These are phyloP conservation scores for Arremon brunneinucha DNA, from an alignment of 2,797 vertebrate species.

Conservation along the genomic window DNA sequence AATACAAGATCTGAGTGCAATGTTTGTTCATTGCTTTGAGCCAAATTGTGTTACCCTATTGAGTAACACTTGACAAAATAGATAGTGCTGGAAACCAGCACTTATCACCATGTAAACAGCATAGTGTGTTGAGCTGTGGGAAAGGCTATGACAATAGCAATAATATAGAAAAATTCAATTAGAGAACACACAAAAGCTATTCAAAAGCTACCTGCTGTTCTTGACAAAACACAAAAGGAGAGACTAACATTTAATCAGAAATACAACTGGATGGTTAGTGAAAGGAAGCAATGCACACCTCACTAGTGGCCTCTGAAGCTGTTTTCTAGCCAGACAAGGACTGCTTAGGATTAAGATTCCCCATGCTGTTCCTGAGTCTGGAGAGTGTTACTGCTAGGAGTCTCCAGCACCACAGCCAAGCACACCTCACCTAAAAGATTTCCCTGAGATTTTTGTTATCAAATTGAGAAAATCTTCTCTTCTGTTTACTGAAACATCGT, in stretches of 20 bases:
- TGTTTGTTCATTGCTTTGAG: neutral
- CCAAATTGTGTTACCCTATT: neutral
- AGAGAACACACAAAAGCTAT: neutral
- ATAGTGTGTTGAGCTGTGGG: neutral
- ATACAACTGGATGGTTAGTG: neutral
- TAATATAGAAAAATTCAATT: neutral
- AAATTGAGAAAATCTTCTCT: neutral
- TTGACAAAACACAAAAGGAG: neutral
- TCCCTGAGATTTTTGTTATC: neutral
- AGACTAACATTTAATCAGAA: neutral
- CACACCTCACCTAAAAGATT: neutral
- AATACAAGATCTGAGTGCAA: neutral
- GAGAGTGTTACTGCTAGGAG: neutral
- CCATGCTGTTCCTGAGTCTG: neutral
- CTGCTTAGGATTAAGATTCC: neutral
- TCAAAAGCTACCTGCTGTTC: neutral
- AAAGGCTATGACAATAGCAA: neutral
- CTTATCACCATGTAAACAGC: neutral
- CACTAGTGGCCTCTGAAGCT: neutral
- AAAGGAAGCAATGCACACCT: neutral
- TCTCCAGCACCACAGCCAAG: neutral
- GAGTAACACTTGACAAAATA: neutral
- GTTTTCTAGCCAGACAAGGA: neutral
- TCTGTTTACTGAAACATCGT: neutral
- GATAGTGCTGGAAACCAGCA: neutral